Conservation (phyloP, 2,888 invertebrate species). For the Chrysolina americana region DNA sequence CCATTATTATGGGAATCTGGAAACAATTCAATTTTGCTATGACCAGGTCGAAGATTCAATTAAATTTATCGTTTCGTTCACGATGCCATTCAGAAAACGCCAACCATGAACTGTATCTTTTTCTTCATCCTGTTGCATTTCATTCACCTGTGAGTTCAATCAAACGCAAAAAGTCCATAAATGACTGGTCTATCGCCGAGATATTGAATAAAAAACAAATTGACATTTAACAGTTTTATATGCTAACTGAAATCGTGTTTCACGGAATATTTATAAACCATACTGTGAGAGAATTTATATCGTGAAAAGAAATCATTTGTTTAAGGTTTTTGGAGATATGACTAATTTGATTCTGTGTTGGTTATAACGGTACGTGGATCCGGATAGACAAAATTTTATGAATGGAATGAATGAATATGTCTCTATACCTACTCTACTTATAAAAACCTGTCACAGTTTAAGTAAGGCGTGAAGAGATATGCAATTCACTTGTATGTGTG, state of each 20-base stretch:
- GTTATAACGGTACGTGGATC: constrained; percentile 34
- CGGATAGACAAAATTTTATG: constrained; percentile 33
- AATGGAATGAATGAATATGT: constrained; percentile 32
- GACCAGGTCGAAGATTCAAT: neutral
- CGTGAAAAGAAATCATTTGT: constrained; percentile 38
- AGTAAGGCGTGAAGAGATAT: constrained; percentile 31
- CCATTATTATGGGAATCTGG: neutral
- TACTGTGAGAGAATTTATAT: constrained; percentile 41
- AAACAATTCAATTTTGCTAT: neutral
- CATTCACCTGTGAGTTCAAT: constrained; percentile 11
- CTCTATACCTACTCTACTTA: constrained; percentile 25
- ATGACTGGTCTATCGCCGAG: constrained; percentile 5
- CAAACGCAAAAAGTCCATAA: constrained; percentile 14
- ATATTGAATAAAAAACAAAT: constrained; percentile 40
- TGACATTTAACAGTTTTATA: constrained; percentile 44
- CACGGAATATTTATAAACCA: constrained; percentile 41
- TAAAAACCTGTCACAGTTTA: constrained; percentile 38
- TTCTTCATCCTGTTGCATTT: constrained; percentile 6
- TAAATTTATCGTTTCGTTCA: neutral
- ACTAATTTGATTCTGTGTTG: constrained; percentile 38
- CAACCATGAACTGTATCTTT: constrained; percentile 5
- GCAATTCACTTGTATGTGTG: constrained; percentile 25
- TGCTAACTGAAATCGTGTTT: constrained; percentile 45
- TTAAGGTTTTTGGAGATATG: constrained; percentile 40
- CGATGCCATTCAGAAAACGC: constrained; percentile 1